phyloP scores from a whole-genome alignment of 2,888 invertebrate genomes.

The Ptilodon capucinus region DNA sequence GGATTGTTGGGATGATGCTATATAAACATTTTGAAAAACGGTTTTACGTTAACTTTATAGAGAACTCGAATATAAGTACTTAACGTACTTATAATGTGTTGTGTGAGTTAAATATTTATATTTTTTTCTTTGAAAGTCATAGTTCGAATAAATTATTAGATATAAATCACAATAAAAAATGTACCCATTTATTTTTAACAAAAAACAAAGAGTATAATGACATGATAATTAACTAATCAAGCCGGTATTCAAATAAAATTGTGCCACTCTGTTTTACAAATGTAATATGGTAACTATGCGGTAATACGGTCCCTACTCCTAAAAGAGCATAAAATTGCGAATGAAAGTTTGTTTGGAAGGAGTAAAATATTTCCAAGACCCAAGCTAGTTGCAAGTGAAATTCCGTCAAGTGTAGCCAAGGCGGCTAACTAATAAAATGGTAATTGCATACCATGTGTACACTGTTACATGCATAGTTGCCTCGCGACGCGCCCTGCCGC shows the following conservation, averaged over 20 bases:
- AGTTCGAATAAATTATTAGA: not conserved
- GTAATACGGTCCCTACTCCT: no score
- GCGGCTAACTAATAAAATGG: conserved; percentile 35
- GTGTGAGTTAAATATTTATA: not conserved
- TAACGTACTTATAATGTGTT: no score
- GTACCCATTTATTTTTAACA: not conserved
- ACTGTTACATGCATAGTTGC: conserved; percentile 30
- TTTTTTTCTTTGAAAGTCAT: not conserved
- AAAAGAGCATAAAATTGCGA: no score
- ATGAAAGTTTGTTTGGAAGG: no score
- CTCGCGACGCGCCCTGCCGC: conserved; percentile 36
- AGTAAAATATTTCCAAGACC: conserved; percentile 13
- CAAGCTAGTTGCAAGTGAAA: no score
- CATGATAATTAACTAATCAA: not conserved
- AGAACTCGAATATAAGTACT: no score
- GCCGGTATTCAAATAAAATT: not conserved
- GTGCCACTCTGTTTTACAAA: no score
- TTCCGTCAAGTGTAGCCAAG: conserved; percentile 19
- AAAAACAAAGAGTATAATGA: not conserved
- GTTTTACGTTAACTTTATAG: not conserved
- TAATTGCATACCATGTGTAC: conserved; percentile 35
- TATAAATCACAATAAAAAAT: not conserved
- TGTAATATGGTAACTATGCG: no score
- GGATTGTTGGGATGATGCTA: conserved; percentile 57
- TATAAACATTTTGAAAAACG: conserved; percentile 52